Conservation (phyloP, 2,113 vertebrate species). For the Melanocharis versteri region DNA sequence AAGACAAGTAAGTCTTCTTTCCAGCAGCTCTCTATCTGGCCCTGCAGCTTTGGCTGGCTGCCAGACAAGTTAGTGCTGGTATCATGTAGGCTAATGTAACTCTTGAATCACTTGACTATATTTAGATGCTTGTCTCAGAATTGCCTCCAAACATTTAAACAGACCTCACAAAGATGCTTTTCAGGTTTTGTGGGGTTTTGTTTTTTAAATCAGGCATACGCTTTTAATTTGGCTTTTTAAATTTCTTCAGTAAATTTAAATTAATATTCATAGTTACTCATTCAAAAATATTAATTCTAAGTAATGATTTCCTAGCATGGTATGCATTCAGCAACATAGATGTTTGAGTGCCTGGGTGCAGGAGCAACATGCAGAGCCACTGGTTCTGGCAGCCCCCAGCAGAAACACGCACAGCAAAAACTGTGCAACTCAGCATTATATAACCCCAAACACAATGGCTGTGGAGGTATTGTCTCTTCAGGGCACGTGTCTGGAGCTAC, state of each 20-base stretch:
- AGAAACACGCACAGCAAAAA: accelerated
- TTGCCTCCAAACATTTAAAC: slow-evolving; percentile 37
- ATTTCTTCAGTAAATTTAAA: not conserved
- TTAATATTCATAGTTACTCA: not conserved
- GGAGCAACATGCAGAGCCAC: not conserved
- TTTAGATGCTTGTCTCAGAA: slow-evolving; percentile 50
- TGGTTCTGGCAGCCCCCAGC: not conserved
- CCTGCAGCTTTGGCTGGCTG: not conserved
- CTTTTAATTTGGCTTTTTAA: not conserved
- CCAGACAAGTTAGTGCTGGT: slow-evolving; percentile 20
- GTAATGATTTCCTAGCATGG: not conserved
- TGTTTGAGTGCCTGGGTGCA: not conserved
- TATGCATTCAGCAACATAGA: accelerated
- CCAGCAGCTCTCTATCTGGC: not conserved
- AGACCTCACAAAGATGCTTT: slow-evolving; percentile 24
- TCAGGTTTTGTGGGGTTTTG: slow-evolving; percentile 11
- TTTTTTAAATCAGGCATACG: not conserved
- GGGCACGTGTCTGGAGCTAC: accelerated
- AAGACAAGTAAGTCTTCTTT: not conserved
- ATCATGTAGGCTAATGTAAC: slow-evolving; percentile 46
- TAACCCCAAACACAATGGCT: not conserved
- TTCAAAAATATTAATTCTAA: not conserved
- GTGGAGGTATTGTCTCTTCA: not conserved
- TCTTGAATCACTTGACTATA: slow-evolving; percentile 47
- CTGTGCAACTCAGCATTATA: not conserved